Base-by-base conservation (phyloP, 2,113 vertebrate species). In the Panurus biarmicus region DNA sequence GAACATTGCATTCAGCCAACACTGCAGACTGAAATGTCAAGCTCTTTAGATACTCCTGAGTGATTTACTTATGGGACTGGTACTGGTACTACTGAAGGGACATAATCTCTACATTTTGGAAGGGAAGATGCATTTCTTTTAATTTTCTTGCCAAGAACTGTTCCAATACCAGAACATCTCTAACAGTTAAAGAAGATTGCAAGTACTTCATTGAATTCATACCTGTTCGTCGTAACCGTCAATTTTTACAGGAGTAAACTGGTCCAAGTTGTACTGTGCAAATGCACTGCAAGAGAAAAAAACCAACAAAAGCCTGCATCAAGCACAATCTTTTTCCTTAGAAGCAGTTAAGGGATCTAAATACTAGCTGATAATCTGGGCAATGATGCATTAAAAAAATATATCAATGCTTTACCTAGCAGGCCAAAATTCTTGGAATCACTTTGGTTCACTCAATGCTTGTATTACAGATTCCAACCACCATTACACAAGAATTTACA, bases 211-310 rank as follows among this genome's bases (percentile, higher is more conserved):
- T 11, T 77, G 25, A 33, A 94, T 45, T 95, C 96, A 87, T 98
- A 99, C 99, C 98, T 99, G 99, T 93, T 99, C 99, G 57, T 99
- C 98, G 12, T 98, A 98, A 96, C 99, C 98, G 90, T 99, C 98
- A 84, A 99, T 94, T 98, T 99, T 99, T 96, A 99, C 99, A 48
- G 99, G 99, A 84, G 99, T 99, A 97, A 99, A 99, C 98, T 99
- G 99, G 98, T 99, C 99, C 98, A 99, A 96, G 97, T 99, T 99
- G 97, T 99, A 99, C 95, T 99, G 99, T 97, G 99, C 99, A 99
- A 99, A 99, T 38, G 99, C 99, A 97, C 99, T 99, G 93, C 33
- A 96, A 96, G 89, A 90, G 92, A 31, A 94, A 93, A 96, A 85
- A 48, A 15, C 1, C 11, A 93, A 22, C 29, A 82, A 80, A 89